phyloP scores from a whole-genome alignment of 2,113 vertebrate species.

The Esox niger region DNA sequence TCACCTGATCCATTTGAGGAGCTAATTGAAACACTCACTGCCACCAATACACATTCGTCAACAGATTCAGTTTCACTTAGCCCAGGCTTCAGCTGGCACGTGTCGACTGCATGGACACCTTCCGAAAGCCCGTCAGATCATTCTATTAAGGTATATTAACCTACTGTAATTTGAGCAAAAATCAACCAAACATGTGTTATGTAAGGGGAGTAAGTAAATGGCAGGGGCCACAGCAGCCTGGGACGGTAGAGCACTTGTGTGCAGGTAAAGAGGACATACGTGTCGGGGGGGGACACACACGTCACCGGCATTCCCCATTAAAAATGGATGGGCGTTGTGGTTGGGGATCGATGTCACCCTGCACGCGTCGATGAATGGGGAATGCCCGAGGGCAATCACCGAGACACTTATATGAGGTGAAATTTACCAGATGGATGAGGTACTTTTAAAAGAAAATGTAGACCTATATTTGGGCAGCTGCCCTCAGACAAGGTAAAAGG shows the following conservation, averaged over 20 bases:
- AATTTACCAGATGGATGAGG: constrained; percentile 72
- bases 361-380: constrained; percentile 59
- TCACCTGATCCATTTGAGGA: constrained; percentile 68
- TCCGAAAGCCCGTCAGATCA: constrained; percentile 41
- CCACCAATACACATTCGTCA: constrained; percentile 55
- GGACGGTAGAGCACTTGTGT: constrained; percentile 21
- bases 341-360: constrained; percentile 66
- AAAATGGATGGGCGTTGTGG: constrained; percentile 74
- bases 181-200: constrained; percentile 44
- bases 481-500: constrained; percentile 40
- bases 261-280: constrained; percentile 21
- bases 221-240: not conserved
- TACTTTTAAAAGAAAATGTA: constrained; percentile 58
- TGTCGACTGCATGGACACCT: constrained; percentile 51
- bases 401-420: constrained; percentile 56
- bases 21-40: constrained; percentile 64
- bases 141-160: constrained; percentile 57
- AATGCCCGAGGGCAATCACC: constrained; percentile 50
- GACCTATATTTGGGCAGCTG: constrained; percentile 60
- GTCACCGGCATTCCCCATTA: constrained; percentile 66
- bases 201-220: constrained; percentile 36
- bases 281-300: constrained; percentile 50
- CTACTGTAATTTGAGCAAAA: constrained; percentile 72
- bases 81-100: constrained; percentile 51
- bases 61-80: constrained; percentile 54